Base-by-base conservation (phyloP, 2,113 vertebrate genomes). In the Halichoerus grypus region DNA sequence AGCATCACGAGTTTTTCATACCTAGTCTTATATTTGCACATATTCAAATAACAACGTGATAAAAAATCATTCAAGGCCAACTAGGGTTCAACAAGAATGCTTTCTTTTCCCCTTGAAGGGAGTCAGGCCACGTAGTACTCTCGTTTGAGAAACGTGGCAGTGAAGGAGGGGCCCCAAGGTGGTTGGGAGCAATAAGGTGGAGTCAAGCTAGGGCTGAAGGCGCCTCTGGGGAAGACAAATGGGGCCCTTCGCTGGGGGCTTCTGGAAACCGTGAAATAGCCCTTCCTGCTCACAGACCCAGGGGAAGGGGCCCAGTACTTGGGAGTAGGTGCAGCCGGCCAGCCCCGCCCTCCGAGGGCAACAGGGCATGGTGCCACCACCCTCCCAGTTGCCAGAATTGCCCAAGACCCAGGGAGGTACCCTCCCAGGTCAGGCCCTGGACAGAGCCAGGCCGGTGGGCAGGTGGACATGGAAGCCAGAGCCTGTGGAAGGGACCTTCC, bases 21-120 rank as follows among this genome's bases (percentile, higher is more conserved):
- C 10, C 4, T 31, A n/a, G 31, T 36, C 53, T 59, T 89, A 14
- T 15, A 33, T 36, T 33, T 55, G 71, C 55, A n/a, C 72, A 36
- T 19, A 93, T 93, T 90, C 97, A 74, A 95, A 55, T 91, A 91
- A 84, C 12, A 89, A 88, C 19, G 42, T 71, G 46, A 96, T 88
- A 95, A 91, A 88, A 97, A 67, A 21, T 4, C 90, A 92, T 49
- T 22, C 42, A 8, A 51, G 59, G 61, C 94, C 39, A 86, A 36
- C 72, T 10, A 55, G 49, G 84, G 57, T 53, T 83, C 92, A 61
- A 61, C n/a, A 39, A 87, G 85, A 63, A 18, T 36, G 26, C 61
- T 67, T 49, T 51, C 6, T 53, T 36, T 18, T 28, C 67, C 69
- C 59, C 33, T 4, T n/a, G 5, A 13, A 74, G 57, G 87, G 26